Evolutionary conservation across 2,113 vertebrate species (phyloP), one percentile per base, ranked within the genome.

Genomic region (Bothrops jararaca): DNA sequence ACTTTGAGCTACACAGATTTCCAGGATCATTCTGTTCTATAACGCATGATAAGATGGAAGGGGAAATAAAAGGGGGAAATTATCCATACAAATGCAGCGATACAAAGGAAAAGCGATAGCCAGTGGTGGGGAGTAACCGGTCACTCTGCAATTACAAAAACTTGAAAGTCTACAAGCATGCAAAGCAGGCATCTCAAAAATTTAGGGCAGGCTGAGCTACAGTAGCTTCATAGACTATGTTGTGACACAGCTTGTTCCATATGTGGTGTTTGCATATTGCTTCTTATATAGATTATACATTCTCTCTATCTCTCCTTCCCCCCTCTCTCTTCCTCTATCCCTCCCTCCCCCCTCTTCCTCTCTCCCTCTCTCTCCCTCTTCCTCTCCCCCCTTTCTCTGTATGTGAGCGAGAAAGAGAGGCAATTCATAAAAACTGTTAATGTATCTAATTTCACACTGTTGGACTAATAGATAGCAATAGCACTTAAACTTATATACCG

Each of bases 11-110:
- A 13, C 15, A 12, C 0, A 3, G 58, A 34, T 90, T 94, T 93
- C 91, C 42, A 39, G 89, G 89, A 88, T 26, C 13, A 18, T 39
- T 88, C 85, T 93, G 39, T 91, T 80, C 91, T 90, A 90, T 45
- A 45, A 93, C 4, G 56, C 48, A 94, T 5, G 3, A 58, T 52
- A 92, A 56, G n/a, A 89, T 87, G 18, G 89, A 8, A 88, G 15
- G n/a, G 7, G 69, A 56, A 92, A 22, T 53, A 56, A 20, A 39
- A n/a, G 29, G 93, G 53, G 60, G 6, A 90, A 9, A 7, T 48
- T 94, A 89, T 74, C 50, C 34, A 93, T 93, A 89, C 0, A 92
- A 58, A 34, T 15, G 42, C 57, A 50, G 39, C 85, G 15, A 88
- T 88, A 3, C 48, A 50, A 56, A 48, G 45, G 92, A 92, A 93